These are phyloP conservation scores for Lemur catta DNA, from an alignment of 2,797 vertebrate species.

Conservation along the genomic window DNA sequence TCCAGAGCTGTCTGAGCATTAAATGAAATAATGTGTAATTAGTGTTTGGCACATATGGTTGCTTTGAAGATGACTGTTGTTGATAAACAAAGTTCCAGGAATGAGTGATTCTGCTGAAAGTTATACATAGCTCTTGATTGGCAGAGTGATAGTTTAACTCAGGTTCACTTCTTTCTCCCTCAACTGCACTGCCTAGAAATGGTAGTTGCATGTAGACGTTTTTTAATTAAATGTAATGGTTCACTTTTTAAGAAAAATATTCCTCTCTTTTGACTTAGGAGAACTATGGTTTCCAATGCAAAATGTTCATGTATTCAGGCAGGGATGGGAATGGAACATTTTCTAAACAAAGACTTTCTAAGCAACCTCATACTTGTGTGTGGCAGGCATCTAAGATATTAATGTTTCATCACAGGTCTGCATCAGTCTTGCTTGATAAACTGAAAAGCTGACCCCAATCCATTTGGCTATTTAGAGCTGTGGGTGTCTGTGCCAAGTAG, in stretches of 20 bases:
- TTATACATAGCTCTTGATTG: neutral
- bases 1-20: neutral
- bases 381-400: neutral
- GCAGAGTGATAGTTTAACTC: neutral
- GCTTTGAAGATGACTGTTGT: neutral
- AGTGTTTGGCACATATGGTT: neutral
- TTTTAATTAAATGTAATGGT: slow-evolving; percentile 22
- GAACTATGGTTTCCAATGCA: neutral
- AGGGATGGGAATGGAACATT: neutral
- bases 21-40: neutral
- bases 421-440: slow-evolving; percentile 29
- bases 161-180: neutral
- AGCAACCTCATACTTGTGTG: neutral
- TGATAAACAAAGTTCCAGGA: neutral
- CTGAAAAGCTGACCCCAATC: slow-evolving; percentile 37
- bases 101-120: neutral
- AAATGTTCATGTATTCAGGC: neutral
- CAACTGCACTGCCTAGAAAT: neutral
- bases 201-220: neutral
- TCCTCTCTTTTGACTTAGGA: slow-evolving; percentile 1
- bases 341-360: neutral
- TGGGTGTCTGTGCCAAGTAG: neutral
- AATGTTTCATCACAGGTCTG: neutral
- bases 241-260: slow-evolving; percentile 5
- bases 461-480: neutral